Percentiles rank a stretch among this genome's conserved stretches.
phyloP scores from a whole-genome alignment of 2,888 invertebrate species.

The Microctonus brassicae region DNA sequence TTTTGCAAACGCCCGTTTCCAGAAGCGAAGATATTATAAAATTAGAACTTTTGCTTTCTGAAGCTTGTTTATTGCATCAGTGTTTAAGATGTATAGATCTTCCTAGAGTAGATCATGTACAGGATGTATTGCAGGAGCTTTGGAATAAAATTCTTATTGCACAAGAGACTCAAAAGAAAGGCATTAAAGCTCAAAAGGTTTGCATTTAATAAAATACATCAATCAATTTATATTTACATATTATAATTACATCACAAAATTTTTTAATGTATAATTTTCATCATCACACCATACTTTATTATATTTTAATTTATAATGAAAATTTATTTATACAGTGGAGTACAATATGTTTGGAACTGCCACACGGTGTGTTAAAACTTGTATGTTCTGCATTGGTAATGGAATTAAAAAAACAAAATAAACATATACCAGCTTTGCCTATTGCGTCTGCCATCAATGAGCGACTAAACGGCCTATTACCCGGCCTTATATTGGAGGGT shows the following conservation, averaged over 20 bases:
- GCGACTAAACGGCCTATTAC: slow-evolving; percentile 83
- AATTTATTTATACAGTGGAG: slow-evolving; percentile 85
- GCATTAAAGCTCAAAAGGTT: slow-evolving; percentile 92
- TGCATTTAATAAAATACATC: too few species aligned
- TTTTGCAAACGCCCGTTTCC: slow-evolving; percentile 85
- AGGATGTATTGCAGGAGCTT: slow-evolving; percentile 83
- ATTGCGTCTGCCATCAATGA: slow-evolving; percentile 92
- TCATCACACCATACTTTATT: too few species aligned
- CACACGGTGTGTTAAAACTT: slow-evolving; percentile 83
- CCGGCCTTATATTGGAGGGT: slow-evolving; percentile 70
- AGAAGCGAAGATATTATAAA: slow-evolving; percentile 84
- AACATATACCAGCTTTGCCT: slow-evolving; percentile 87
- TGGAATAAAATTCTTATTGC: slow-evolving; percentile 81
- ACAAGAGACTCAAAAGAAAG: slow-evolving; percentile 82
- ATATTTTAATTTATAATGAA: slow-evolving; percentile 9
- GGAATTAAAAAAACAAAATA: slow-evolving; percentile 85
- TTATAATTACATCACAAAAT: too few species aligned
- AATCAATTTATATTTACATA: slow-evolving; percentile 24
- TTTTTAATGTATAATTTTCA: too few species aligned
- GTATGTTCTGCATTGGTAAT: slow-evolving; percentile 85
- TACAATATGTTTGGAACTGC: slow-evolving; percentile 86
- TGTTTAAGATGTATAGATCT: slow-evolving; percentile 82
- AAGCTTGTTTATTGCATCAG: slow-evolving; percentile 88
- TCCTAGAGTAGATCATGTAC: slow-evolving; percentile 82
- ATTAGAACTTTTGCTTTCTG: slow-evolving; percentile 88